Conservation (phyloP, 2,113 vertebrate genomes). For the Ptilorrhoa leucosticta region DNA sequence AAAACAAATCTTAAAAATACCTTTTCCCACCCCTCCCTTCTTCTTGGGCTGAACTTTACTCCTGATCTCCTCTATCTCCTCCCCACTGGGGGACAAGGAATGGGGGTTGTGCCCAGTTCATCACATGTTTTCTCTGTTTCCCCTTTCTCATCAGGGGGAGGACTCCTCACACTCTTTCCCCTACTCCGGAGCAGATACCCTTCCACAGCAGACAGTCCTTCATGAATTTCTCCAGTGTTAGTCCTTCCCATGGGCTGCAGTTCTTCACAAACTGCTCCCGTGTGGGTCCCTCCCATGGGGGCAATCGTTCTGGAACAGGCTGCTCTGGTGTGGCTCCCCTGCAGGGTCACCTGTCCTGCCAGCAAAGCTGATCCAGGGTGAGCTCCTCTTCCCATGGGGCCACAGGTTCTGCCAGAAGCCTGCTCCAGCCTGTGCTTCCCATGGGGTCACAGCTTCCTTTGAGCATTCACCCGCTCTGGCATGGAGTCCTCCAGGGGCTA, state of each 20-base stretch:
- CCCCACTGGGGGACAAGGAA: neutral
- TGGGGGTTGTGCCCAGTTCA: neutral
- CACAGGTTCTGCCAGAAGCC: neutral
- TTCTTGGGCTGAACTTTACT: neutral
- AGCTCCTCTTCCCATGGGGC: neutral
- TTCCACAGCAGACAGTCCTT: no score
- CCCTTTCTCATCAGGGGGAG: accelerated
- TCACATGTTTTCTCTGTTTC: neutral
- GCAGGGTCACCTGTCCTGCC: neutral
- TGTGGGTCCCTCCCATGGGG: no score
- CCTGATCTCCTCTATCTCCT: neutral
- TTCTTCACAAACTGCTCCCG: neutral
- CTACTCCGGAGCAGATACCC: neutral
- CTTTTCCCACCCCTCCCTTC: neutral
- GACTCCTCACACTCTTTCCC: neutral
- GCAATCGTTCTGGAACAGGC: neutral
- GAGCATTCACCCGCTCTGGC: neutral
- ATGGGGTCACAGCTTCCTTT: neutral
- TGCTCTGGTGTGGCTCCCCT: neutral
- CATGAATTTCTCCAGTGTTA: neutral
- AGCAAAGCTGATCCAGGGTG: neutral
- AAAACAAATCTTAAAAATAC: neutral
- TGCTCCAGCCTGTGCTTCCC: neutral
- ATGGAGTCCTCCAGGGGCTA: neutral
- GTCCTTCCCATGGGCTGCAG: neutral